A percentile compares a stretch with the other conserved stretches of the same genome.
phyloP scores from a whole-genome alignment of 1,140 invertebrate species.

The Diachasmimorpha longicaudata region DNA sequence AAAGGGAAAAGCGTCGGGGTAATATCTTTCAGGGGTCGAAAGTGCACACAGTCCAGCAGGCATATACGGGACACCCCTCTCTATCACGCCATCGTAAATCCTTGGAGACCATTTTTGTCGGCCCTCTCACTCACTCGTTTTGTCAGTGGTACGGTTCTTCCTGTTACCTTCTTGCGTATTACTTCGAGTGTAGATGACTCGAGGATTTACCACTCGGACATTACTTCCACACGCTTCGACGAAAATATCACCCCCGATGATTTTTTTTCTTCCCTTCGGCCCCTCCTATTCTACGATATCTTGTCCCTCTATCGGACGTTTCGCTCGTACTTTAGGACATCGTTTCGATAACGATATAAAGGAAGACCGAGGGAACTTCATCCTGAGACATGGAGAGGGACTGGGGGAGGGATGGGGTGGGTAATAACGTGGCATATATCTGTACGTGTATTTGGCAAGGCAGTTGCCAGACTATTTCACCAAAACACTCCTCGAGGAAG shows the following conservation, averaged over 20 bases:
- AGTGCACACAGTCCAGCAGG: conserved; percentile 33
- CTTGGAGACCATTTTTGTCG: conserved; percentile 28
- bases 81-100: conserved; percentile 36
- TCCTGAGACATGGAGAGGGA: not conserved
- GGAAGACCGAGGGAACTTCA: conserved; percentile 7
- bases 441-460: conserved; percentile 8
- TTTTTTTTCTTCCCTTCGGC: conserved; percentile 8
- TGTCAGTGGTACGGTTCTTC: conserved; percentile 1
- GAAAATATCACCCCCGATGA: conserved; percentile 20
- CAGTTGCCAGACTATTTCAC: not conserved
- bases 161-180: not conserved
- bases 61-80: conserved; percentile 14
- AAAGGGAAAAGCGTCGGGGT: conserved; percentile 22
- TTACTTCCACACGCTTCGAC: not conserved
- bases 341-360: conserved; percentile 29
- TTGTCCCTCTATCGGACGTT: not conserved
- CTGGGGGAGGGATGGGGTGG: not conserved
- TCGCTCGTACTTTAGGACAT: conserved; percentile 17
- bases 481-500: not conserved
- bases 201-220: not conserved
- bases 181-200: not conserved
- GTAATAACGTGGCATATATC: not conserved
- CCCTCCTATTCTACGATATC: not conserved
- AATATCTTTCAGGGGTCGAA: conserved; percentile 36
- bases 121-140: conserved; percentile 26